Evolutionary conservation across 2,113 vertebrate species (phyloP).

Genomic region (Rana temporaria): DNA sequence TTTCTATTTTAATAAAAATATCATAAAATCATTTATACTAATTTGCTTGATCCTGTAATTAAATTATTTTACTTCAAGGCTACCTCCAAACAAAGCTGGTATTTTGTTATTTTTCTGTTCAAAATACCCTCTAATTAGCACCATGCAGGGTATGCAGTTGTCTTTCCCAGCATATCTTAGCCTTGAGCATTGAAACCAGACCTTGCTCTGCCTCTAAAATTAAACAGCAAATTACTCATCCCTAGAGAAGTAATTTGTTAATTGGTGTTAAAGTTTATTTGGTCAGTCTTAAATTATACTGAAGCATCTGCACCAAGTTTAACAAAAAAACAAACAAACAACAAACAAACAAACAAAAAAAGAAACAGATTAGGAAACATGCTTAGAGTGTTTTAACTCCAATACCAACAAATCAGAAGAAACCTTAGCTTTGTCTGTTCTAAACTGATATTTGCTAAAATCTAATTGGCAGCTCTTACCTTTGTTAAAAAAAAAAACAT

Average conservation of each 20-base stretch:
- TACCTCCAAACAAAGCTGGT: not conserved
- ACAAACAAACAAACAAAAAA: not conserved
- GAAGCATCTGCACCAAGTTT: not conserved
- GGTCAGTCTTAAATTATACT: not conserved
- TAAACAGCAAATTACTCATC: constrained; percentile 9
- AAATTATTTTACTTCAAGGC: not conserved
- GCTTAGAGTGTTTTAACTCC: too few species aligned
- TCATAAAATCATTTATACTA: not conserved
- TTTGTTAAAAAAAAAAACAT: too few species aligned
- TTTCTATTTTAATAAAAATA: not conserved
- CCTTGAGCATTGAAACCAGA: not conserved
- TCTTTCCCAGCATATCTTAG: not conserved
- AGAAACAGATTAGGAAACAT: too few species aligned
- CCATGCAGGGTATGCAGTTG: not conserved
- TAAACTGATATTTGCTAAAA: too few species aligned
- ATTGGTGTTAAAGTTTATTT: constrained; percentile 24
- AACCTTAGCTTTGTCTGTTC: too few species aligned
- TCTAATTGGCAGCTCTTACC: too few species aligned
- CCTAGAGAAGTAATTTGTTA: not conserved
- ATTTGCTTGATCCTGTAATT: not conserved
- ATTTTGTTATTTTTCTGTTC: not conserved
- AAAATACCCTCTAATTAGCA: constrained; percentile 10
- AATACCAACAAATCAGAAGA: too few species aligned
- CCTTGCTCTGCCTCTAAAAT: not conserved
- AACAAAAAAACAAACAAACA: not conserved